phyloP scores from a whole-genome alignment of 2,797 vertebrate species.

The Melanotaenia maccullochi region DNA sequence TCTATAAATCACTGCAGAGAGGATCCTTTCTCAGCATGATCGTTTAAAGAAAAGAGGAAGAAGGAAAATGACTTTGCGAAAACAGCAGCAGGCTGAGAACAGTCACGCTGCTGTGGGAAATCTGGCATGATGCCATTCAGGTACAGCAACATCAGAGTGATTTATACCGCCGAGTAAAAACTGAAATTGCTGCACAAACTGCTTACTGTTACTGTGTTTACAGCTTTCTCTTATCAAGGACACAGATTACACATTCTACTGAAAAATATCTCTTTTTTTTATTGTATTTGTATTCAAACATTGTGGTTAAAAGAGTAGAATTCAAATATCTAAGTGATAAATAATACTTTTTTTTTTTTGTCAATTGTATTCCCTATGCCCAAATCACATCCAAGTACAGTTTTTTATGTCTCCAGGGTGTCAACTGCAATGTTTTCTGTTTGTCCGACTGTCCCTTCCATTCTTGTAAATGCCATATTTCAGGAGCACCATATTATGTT shows the following conservation, averaged over 20 bases:
- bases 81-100: constrained; percentile 19
- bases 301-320: neutral
- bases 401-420: neutral
- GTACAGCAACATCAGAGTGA: neutral
- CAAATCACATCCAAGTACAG: neutral
- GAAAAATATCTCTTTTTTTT: neutral
- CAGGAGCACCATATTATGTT: neutral
- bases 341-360: neutral
- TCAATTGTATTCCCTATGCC: too few relatives aligned
- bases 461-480: neutral
- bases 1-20: neutral
- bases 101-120: constrained; percentile 22
- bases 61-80: constrained; percentile 19
- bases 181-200: constrained; percentile 13
- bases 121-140: constrained; percentile 15
- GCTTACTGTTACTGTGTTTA: constrained; percentile 6
- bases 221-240: neutral
- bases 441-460: neutral
- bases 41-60: neutral
- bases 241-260: neutral
- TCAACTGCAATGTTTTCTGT: neutral
- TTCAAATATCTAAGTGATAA: neutral
- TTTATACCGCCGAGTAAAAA: constrained; percentile 7
- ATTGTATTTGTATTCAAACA: neutral
- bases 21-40: neutral